Evolutionary conservation across 2,797 vertebrate genomes (phyloP), one percentile per base, ranked within the genome.

Genomic region (Microcaecilia unicolor): DNA sequence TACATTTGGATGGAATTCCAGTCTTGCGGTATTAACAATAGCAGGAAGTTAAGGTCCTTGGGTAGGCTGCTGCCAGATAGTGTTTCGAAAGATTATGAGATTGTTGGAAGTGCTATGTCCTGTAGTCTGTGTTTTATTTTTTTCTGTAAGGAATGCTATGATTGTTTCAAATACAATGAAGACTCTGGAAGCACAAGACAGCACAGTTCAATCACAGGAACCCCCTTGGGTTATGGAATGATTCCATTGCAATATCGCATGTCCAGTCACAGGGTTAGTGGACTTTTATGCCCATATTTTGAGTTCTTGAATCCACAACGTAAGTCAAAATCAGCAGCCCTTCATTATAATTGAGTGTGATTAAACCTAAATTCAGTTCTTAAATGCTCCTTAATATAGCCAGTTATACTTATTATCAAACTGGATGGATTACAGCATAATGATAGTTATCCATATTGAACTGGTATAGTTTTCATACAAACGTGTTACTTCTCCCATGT

Each of bases 1-100:
- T 67, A 64, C 62, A 80, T 81, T 79, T 74, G 73, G 74, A 60
- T 62, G 66, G 56, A 72, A 84, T 82, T 80, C 67, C 65, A 73
- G 48, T 40, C 50, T 44, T 48, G 55, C 37, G 17, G 15, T 20
- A 27, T 37, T 44, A 71, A 84, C 80, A 85, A 78, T 73, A 48
- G 53, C 72, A 83, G 78, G 81, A 81, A 85, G 49, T 46, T n/a
- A 7, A 38, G 49, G 51, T 61, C 60, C 56, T 64, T 42, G 18
- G 44, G 51, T 48, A 51, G 55, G 46, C 67, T 57, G 42, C 9
- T 3, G 28, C 23, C 4, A 11, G 8, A 27, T 43, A 8, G 44
- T 51, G 64, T 13, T 25, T 34, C 22, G 18, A 22, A 22, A 34
- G 26, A 63, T 49, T 8, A 40, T 44, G n/a, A 20, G 17, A 15